Evolutionary conservation across 2,888 invertebrate genomes (phyloP), one percentile per base, ranked within the genome.

Genomic region (Clostera curtula): DNA sequence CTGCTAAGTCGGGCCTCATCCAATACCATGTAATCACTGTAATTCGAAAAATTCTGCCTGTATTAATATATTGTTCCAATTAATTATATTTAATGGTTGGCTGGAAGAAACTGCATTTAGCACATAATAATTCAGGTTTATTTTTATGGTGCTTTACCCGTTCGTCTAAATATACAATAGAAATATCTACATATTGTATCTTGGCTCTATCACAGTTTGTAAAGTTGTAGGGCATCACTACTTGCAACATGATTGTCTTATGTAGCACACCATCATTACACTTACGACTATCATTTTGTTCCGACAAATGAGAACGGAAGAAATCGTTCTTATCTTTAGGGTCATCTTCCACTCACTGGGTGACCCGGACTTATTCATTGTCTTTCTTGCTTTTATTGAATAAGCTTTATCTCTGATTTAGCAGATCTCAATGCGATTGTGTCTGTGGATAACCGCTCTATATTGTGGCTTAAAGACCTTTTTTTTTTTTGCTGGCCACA

Each of bases 281-380:
- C 5, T 10, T 10, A 15, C 14, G 24, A 5, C 34, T 43, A 43
- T 49, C 32, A 39, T 32, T 38, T 32, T n/a, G 29, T 19, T 23
- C 21, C 30, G 31, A 35, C 42, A 49, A 60, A 54, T 47, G 47
- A 38, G 64, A 60, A 43, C 60, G 58, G 58, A 57, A 52, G 48
- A 54, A 31, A 40, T 44, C 25, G 15, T n/a, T 25, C 21, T 35
- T 55, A 65, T 66, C 66, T 47, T 23, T 48, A 56, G 57, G 66
- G 60, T 56, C 62, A 64, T 66, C 66, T 51, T 25, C 12, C 45
- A 52, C 49, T 58, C 45, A 65, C 51, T 56, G 41, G 52, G 53
- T 51, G 56, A 57, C 54, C 49, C 50, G 48, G 46, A 46, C 43
- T 43, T 35, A 29, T 21, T 50, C 44, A 56, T 61, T 62, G 62